Percentiles rank a stretch among this genome's conserved stretches.
Conservation (phyloP, 2,797 vertebrate species). For the Thamnophis elegans region DNA sequence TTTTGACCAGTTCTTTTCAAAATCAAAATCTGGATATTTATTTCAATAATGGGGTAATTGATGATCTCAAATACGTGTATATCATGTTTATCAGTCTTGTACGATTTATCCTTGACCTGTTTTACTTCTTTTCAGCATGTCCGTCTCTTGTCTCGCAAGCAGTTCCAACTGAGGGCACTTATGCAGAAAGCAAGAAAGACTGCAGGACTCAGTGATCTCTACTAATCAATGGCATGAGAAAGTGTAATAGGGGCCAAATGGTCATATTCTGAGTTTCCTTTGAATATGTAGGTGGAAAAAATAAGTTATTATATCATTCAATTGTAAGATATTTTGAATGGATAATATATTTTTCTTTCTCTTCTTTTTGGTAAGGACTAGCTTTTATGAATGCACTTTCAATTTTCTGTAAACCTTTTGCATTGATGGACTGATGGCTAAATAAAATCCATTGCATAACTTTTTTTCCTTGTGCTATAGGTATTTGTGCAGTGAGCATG, state of each 20-base stretch:
- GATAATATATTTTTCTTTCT: conserved; percentile 80
- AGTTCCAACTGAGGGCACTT: conserved; percentile 97
- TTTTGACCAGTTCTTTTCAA: not conserved
- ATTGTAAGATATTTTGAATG: conserved; percentile 87
- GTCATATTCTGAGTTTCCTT: conserved; percentile 66
- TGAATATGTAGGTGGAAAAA: conserved; percentile 73
- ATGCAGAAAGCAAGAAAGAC: conserved; percentile 99
- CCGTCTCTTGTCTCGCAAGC: conserved; percentile 94
- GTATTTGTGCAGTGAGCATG: conserved; percentile 12
- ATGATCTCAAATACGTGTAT: not conserved
- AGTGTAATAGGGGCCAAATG: conserved; percentile 51
- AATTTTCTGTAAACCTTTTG: conserved; percentile 77
- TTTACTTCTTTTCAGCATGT: conserved; percentile 81
- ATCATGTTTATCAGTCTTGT: not conserved
- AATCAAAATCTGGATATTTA: not conserved
- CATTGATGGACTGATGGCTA: conserved; percentile 74
- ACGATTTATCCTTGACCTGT: not conserved
- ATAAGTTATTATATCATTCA: conserved; percentile 82
- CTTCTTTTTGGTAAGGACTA: conserved; percentile 74
- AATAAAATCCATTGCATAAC: conserved; percentile 76
- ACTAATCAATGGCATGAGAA: conserved; percentile 74
- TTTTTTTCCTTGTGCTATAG: conserved; percentile 62
- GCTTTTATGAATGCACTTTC: conserved; percentile 84
- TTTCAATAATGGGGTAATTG: not conserved
- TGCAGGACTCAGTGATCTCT: conserved; percentile 96